Base-by-base conservation (phyloP, 2,888 invertebrate genomes). In the Ophion ellenae region DNA sequence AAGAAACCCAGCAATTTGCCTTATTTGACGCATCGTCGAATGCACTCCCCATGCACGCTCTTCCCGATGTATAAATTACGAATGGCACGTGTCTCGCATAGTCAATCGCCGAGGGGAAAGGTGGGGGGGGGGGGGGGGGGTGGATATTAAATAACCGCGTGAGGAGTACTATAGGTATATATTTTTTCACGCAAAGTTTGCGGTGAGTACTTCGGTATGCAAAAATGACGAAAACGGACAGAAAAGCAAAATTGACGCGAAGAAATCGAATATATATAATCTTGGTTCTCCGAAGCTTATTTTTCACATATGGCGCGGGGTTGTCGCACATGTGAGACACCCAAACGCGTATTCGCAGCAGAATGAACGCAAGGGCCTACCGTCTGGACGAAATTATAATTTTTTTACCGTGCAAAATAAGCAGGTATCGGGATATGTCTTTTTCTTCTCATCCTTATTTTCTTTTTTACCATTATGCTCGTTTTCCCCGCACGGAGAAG, bases 241-340 rank as follows among this genome's bases (percentile, higher is more conserved):
- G 61, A 59, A 77, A 45, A 81, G 78, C 67, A 63, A 73, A 69
- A 63, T 45, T 59, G 63, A 63, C 70, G 70, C 70, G 63, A 71
- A 79, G 17, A 24, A 63, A 28, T 78, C 81, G 79, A 83, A 81
- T 64, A 73, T 59, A 47, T 45, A 71, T 70, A 47, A 66, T 77
- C 59, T 45, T 67, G 14, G 71, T 69, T 32, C 24, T 53, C 59
- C 74, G 67, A 57, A 69, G 53, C 66, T 61, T 84, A 47, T 81
- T 57, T 74, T 47, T 67, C 73, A 63, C 84, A 84, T 69, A 81
- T 84, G 81, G 81, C 67, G 71, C 53, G n/a, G 40, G 61, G 24
- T 71, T 77, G 76, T 77, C 76, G 66, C 76, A 77, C 81, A 77
- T 77, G 77, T 76, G 36, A 32, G 76, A 81, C 53, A 45, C 40